These are phyloP conservation scores for Steinernema scapterisci DNA, from an alignment of 2,888 invertebrate species.

Conservation along the genomic window DNA sequence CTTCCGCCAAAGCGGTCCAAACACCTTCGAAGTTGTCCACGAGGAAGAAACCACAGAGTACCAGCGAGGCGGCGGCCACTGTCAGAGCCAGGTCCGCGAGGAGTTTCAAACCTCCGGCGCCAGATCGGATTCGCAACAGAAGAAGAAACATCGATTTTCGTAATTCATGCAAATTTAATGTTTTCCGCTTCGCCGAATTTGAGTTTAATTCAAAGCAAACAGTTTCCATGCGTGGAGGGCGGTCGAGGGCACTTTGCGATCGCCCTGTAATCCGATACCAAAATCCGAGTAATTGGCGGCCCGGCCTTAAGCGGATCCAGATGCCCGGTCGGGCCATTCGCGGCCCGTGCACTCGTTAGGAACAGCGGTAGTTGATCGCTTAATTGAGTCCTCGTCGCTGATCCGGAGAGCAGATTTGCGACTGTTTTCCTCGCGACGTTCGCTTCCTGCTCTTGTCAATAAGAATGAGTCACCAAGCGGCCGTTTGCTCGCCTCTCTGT, in stretches of 20 bases:
- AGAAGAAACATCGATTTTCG: background rate
- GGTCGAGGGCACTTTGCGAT: conserved; percentile 18
- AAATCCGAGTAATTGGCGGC: conserved; percentile 16
- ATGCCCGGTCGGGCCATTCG: background rate
- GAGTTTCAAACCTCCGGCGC: background rate
- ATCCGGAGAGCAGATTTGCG: background rate
- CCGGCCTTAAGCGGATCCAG: background rate
- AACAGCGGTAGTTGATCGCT: conserved; percentile 24
- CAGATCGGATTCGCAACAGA: conserved; percentile 14
- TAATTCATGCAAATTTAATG: conserved; percentile 21
- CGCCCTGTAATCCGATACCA: background rate
- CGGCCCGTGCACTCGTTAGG: background rate
- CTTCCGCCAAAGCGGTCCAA: background rate
- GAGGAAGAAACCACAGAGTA: conserved; percentile 20
- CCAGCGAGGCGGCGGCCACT: background rate
- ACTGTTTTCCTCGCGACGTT: background rate
- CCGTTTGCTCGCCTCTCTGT: too few relatives aligned
- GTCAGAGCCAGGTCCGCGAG: background rate
- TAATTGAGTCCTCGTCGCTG: conserved; percentile 8
- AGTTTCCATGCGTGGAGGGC: background rate
- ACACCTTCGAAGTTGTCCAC: conserved; percentile 21
- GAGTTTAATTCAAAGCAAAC: conserved; percentile 25
- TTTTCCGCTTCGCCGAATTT: conserved; percentile 4
- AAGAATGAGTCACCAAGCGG: background rate
- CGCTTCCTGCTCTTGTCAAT: conserved; percentile 5